A percentile compares a stretch with the other conserved stretches of the same genome.
Evolutionary conservation across 1,140 invertebrate species (phyloP).

Genomic region (Neotoxoptera formosana): DNA sequence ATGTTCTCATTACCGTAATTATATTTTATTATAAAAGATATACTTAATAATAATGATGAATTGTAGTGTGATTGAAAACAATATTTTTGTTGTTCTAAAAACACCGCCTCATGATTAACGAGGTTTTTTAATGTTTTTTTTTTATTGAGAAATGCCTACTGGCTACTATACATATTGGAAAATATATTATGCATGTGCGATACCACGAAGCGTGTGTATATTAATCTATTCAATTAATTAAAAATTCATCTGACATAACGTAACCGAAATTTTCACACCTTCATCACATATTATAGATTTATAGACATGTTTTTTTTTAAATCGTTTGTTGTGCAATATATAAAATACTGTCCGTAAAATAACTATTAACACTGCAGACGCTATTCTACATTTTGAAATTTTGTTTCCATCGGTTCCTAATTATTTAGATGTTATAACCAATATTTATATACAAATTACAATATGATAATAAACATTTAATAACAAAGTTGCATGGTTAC

Average conservation of each 20-base stretch:
- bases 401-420: too few species aligned
- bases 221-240: neutral
- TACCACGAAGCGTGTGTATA: neutral
- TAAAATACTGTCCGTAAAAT: neutral
- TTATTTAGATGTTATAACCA: too few species aligned
- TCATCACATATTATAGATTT: neutral
- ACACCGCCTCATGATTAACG: neutral
- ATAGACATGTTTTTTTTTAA: neutral
- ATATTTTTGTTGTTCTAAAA: neutral
- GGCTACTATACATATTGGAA: neutral
- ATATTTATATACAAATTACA: neutral
- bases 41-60: neutral
- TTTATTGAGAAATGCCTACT: neutral
- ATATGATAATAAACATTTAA: neutral
- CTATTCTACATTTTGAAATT: neutral
- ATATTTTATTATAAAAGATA: neutral
- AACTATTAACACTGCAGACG: neutral
- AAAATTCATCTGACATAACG: constrained; percentile 1
- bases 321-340: neutral
- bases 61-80: neutral
- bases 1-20: neutral
- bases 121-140: neutral
- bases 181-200: neutral
- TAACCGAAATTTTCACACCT: neutral
- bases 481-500: neutral